Base-by-base conservation (phyloP, 2,113 vertebrate genomes). In the Chitala chitala region DNA sequence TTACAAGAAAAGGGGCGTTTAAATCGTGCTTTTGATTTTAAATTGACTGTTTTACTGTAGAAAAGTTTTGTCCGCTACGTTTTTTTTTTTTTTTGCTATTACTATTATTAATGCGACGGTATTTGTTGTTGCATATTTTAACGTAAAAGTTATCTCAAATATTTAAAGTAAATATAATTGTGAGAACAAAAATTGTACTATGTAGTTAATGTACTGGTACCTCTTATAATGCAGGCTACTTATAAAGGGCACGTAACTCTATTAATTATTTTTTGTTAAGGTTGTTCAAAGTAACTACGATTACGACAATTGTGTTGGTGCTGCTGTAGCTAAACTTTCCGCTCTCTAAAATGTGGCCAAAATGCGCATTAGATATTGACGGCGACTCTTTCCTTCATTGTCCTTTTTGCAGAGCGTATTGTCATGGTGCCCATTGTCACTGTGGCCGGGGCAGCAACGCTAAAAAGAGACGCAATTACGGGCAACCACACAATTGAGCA, bases 401-500 rank as follows among this genome's bases (percentile, higher is more conserved):
- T 73, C 26, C 24, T n/a, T 40, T 78, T 66, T 64, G 73, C 63
- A 50, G 56, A 65, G n/a, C 24, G 48, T 64, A 77, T 77, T 63
- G 72, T 70, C 51, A 77, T 26, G 42, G 61, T 75, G 68, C 17
- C 68, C 68, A 54, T 64, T 78, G 65, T 70, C 48, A 56, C 72
- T 29, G 54, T 24, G 54, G n/a, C 59, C 9, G 42, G 29, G 44
- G 59, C 26, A 53, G 12, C 26, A 36, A 26, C 56, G 50, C 55
- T 59, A 7, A 42, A 64, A 65, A 66, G 61, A 75, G 71, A 50
- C 48, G 64, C 71, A 75, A 66, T 78, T 66, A 72, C 72, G 69
- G 53, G 59, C 74, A 68, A 75, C 55, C 63, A 70, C 65, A 69
- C 78, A 71, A 73, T 71, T 76, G 68, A 76, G 56, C 74, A 69